Conservation (phyloP, 1,140 invertebrate species). For the Asobara japonica region DNA sequence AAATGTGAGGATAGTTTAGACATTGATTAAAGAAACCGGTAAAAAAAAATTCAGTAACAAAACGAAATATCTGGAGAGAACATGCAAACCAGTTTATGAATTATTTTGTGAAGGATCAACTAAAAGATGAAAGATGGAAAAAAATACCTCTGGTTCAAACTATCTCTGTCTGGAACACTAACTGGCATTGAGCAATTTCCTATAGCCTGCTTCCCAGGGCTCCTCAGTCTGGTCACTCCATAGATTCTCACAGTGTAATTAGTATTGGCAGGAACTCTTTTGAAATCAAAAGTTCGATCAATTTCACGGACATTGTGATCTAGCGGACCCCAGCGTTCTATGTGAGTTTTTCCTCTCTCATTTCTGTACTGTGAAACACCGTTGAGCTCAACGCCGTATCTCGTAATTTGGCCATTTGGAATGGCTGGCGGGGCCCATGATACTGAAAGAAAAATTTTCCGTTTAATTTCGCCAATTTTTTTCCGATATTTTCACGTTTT, state of each 20-base stretch:
- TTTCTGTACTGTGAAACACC: conserved; percentile 72
- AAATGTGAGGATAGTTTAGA: too few species aligned
- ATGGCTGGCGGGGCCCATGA: conserved; percentile 77
- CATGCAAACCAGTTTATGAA: too few species aligned
- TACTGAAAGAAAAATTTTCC: too few species aligned
- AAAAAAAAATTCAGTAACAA: too few species aligned
- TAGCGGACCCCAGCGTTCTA: conserved; percentile 70
- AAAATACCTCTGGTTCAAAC: too few species aligned
- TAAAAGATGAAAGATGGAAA: too few species aligned
- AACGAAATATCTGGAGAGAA: too few species aligned
- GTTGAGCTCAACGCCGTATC: conserved; percentile 73
- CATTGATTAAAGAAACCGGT: too few species aligned
- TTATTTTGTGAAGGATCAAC: too few species aligned
- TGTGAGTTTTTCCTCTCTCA: conserved; percentile 66
- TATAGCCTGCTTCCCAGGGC: conserved; percentile 72
- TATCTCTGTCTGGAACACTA: conserved; percentile 74
- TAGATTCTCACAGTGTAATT: conserved; percentile 75
- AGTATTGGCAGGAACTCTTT: conserved; percentile 78
- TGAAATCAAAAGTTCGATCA: conserved; percentile 68
- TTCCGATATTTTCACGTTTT: too few species aligned
- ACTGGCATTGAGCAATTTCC: conserved; percentile 75
- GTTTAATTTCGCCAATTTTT: too few species aligned
- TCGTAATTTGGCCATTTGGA: conserved; percentile 80
- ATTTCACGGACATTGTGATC: conserved; percentile 70
- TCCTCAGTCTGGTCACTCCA: conserved; percentile 77